These are phyloP conservation scores for Molossus molossus DNA, from an alignment of 2,797 vertebrate species.

Conservation along the genomic window DNA sequence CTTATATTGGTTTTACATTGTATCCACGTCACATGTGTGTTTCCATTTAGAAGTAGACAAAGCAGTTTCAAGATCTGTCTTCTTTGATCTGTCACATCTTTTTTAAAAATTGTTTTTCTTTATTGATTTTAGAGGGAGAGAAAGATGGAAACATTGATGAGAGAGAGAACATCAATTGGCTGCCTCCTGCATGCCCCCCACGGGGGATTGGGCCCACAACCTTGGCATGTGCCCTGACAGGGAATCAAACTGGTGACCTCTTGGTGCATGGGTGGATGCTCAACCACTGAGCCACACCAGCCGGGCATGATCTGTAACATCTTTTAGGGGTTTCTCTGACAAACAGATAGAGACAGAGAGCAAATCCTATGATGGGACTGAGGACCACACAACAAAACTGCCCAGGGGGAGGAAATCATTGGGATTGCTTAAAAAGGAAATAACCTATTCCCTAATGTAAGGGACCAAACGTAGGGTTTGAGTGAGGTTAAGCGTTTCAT, in stretches of 20 bases:
- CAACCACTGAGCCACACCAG: no score
- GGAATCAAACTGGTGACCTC: no score
- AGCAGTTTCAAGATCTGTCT: neutral
- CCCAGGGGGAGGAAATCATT: neutral
- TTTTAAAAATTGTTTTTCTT: no score
- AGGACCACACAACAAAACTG: neutral
- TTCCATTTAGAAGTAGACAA: constrained; percentile 4
- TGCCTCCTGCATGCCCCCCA: no score
- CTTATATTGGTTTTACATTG: neutral
- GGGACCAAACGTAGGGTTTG: neutral
- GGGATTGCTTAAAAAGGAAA: neutral
- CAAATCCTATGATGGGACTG: neutral
- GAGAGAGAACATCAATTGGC: no score
- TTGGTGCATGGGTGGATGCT: no score
- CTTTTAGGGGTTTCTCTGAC: neutral
- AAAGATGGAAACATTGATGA: no score
- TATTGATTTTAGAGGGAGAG: no score
- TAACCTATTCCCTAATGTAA: neutral
- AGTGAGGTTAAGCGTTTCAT: neutral
- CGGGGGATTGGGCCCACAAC: no score
- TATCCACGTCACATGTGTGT: no score
- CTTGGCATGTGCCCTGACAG: no score
- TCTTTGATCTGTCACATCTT: neutral
- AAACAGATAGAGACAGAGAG: neutral
- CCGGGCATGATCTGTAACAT: neutral